These are phyloP conservation scores for Serranochromis macrocephalus DNA, from an alignment of 2,113 vertebrate species.

Conservation along the genomic window DNA sequence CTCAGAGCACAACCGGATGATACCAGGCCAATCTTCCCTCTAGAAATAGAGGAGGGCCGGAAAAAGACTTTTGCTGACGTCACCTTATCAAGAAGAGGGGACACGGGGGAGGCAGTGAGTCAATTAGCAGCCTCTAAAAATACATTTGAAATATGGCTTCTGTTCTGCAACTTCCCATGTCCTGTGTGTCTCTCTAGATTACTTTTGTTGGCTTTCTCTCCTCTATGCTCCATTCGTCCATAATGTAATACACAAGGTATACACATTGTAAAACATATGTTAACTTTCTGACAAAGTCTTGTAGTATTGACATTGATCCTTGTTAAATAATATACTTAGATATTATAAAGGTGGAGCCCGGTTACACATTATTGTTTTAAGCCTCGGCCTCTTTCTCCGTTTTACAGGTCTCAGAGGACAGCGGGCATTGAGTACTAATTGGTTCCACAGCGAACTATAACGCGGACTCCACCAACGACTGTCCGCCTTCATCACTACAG, in stretches of 20 bases:
- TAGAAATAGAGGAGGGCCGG: constrained; percentile 51
- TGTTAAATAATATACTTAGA: constrained; percentile 18
- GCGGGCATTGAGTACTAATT: constrained; percentile 81
- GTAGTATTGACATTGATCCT: constrained; percentile 12
- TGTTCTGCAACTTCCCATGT: constrained; percentile 12
- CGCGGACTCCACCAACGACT: constrained; percentile 72
- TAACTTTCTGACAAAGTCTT: not conserved
- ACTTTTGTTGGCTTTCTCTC: not conserved
- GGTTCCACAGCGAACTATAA: constrained; percentile 90
- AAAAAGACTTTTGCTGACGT: constrained; percentile 58
- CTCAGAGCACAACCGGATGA: constrained; percentile 40
- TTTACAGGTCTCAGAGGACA: constrained; percentile 75
- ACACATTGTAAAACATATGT: not conserved
- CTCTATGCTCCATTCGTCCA: not conserved
- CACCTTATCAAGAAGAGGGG: constrained; percentile 46
- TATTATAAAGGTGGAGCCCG: constrained; percentile 44
- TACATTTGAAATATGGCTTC: constrained; percentile 50
- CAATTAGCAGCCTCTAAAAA: constrained; percentile 56
- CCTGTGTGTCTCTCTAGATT: not conserved
- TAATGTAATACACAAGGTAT: not conserved
- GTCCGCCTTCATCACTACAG: constrained; percentile 82
- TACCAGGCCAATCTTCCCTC: constrained; percentile 23
- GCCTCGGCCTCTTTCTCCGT: constrained; percentile 58
- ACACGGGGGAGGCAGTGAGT: constrained; percentile 30
- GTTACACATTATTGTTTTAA: constrained; percentile 76